Conservation (phyloP, 2,797 vertebrate genomes). For the Sebastolobus alascanus region DNA sequence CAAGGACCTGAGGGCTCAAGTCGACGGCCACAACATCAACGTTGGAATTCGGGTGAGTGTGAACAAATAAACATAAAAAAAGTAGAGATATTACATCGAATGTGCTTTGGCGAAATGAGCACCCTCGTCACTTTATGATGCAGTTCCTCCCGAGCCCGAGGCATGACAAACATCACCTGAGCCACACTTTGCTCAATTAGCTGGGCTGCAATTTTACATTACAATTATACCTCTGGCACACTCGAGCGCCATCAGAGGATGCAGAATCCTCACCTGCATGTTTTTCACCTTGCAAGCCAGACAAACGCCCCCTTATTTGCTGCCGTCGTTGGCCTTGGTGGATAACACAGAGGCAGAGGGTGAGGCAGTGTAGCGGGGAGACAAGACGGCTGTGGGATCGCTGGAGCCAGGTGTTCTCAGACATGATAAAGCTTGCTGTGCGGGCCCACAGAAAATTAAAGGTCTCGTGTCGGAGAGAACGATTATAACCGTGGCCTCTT, state of each 20-base stretch:
- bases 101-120: slow-evolving; percentile 4
- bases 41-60: slow-evolving; percentile 94
- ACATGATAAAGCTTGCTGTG: slow-evolving; percentile 89
- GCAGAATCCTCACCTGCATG: slow-evolving; percentile 34
- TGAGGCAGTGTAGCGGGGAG: slow-evolving; percentile 69
- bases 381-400: slow-evolving; percentile 73
- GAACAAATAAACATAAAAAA: not conserved
- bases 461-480: slow-evolving; percentile 82
- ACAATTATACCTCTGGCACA: slow-evolving; percentile 50
- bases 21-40: slow-evolving; percentile 96
- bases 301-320: slow-evolving; percentile 55
- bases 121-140: not conserved
- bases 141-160: slow-evolving; percentile 34
- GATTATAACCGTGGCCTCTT: slow-evolving; percentile 84
- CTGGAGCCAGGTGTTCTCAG: slow-evolving; percentile 87
- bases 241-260: slow-evolving; percentile 37
- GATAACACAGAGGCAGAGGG: slow-evolving; percentile 57
- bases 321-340: slow-evolving; percentile 61
- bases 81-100: not conserved
- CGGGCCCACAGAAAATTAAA: slow-evolving; percentile 86
- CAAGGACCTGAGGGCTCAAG: slow-evolving; percentile 95
- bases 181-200: slow-evolving; percentile 55
- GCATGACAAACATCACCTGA: slow-evolving; percentile 30
- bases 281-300: slow-evolving; percentile 54
- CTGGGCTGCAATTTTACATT: slow-evolving; percentile 42